Evolutionary conservation across 2,797 vertebrate genomes (phyloP).

Genomic region (Sus cebifrons): DNA sequence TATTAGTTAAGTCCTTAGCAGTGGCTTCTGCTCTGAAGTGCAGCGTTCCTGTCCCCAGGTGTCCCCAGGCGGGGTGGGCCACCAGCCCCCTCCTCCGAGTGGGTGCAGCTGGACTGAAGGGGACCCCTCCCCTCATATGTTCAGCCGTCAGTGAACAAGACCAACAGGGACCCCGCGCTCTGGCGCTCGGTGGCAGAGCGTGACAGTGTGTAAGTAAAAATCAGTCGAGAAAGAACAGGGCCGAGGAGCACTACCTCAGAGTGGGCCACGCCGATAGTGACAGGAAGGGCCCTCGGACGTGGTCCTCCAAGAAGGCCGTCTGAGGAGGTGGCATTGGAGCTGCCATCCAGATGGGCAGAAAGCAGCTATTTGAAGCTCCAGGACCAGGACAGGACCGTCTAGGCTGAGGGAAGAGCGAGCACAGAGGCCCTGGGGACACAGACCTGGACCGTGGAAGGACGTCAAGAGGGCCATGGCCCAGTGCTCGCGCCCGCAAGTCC

Average conservation of each 20-base stretch:
- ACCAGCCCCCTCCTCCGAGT: background rate
- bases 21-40: background rate
- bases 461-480: background rate
- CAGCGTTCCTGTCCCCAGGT: background rate
- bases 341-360: background rate
- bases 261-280: rapidly evolving
- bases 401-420: background rate
- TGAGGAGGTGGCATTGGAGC: background rate
- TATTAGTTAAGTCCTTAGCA: background rate
- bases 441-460: rapidly evolving
- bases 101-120: background rate
- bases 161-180: background rate
- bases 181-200: background rate
- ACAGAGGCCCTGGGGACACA: background rate
- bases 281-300: rapidly evolving
- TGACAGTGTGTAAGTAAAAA: background rate
- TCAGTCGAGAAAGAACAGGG: background rate
- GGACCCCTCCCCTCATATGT: background rate
- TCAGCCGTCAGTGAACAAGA: background rate
- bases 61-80: background rate
- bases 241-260: background rate
- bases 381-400: background rate
- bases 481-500: background rate
- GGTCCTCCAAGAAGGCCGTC: background rate
- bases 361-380: background rate